phyloP scores from a whole-genome alignment of 2,888 invertebrate species.

The Hoplodrina blanda region DNA sequence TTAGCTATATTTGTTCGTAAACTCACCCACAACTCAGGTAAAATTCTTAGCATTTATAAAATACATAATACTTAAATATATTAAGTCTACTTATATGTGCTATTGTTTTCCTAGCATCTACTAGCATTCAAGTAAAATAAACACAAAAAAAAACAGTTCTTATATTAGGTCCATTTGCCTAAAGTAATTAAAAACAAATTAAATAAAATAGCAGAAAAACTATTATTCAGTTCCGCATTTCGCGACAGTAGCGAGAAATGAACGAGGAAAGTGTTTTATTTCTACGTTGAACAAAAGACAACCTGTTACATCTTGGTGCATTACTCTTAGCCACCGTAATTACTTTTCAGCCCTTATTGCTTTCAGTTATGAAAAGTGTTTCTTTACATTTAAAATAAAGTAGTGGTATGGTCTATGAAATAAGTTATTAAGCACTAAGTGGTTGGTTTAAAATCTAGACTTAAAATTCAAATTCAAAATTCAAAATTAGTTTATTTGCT shows the following conservation, averaged over 20 bases:
- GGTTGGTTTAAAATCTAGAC: background rate
- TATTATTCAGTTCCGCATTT: background rate
- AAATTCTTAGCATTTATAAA: no score
- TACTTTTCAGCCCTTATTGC: conserved; percentile 23
- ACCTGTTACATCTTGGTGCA: conserved; percentile 48
- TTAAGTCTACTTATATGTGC: no score
- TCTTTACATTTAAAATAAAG: conserved; percentile 16
- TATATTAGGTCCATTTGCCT: no score
- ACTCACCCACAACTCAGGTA: no score
- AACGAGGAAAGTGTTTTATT: conserved; percentile 48
- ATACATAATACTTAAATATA: no score
- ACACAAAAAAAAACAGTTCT: no score
- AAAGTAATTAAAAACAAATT: background rate
- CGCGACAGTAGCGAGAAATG: conserved; percentile 25
- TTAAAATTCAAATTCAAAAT: no score
- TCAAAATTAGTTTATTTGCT: no score
- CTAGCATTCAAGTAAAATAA: no score
- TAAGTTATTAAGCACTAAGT: background rate
- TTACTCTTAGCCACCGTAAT: conserved; percentile 32
- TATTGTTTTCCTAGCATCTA: no score
- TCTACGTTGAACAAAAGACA: conserved; percentile 44
- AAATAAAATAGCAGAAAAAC: conserved; percentile 16
- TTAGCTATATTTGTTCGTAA: no score
- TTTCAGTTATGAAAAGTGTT: conserved; percentile 24
- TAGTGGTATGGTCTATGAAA: background rate